phyloP scores from a whole-genome alignment of 2,113 vertebrate genomes.

The Neopipo cinnamomea region DNA sequence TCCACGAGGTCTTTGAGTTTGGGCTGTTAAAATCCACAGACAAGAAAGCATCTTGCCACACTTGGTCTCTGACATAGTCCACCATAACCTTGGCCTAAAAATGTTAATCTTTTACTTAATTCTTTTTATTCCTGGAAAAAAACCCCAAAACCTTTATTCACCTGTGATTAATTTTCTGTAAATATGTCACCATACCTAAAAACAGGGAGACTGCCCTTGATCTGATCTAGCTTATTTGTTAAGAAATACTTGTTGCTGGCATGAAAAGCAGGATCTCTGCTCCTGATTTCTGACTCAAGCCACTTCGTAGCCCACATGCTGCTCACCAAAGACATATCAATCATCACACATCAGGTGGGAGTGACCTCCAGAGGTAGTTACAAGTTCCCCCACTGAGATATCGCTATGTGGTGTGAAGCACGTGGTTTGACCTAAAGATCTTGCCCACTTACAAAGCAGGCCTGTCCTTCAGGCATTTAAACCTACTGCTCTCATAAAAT shows the following conservation, averaged over 20 bases:
- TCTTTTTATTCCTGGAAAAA: not conserved
- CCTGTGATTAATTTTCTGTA: not conserved
- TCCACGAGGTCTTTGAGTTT: not conserved
- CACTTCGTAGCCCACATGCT: not conserved
- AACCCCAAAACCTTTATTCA: not conserved
- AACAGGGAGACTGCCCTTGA: not conserved
- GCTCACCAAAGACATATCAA: not conserved
- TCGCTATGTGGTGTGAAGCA: rapidly evolving
- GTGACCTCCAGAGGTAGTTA: not conserved
- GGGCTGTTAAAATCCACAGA: not conserved
- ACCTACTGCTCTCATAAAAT: not conserved
- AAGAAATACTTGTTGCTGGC: not conserved
- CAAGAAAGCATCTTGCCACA: not conserved
- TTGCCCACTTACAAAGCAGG: not conserved
- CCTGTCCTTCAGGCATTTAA: not conserved
- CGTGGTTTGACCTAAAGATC: not conserved
- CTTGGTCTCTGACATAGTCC: not conserved
- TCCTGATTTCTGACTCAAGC: not conserved
- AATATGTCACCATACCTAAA: not conserved
- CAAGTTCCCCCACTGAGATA: not conserved
- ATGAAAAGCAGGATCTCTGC: not conserved
- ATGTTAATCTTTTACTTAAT: not conserved
- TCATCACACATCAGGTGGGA: not conserved
- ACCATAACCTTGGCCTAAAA: not conserved
- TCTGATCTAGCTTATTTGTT: not conserved